A percentile compares a stretch with the other conserved stretches of the same genome.
These are phyloP conservation scores for Spodoptera picta DNA, from an alignment of 2,888 invertebrate genomes.

Conservation along the genomic window DNA sequence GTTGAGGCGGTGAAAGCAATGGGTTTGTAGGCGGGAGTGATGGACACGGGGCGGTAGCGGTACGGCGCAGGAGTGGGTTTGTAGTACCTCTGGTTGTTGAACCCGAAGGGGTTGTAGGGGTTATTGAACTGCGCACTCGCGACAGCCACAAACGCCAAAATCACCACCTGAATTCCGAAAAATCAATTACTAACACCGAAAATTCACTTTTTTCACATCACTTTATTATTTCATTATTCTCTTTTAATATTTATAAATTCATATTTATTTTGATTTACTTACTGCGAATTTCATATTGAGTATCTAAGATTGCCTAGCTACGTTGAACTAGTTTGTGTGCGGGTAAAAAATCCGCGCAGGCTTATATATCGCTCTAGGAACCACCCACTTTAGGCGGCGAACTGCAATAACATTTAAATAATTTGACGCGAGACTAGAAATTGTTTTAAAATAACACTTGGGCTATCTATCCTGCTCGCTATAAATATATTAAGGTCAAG, in stretches of 20 bases:
- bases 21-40: slow-evolving; percentile 26
- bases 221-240: slow-evolving; percentile 10
- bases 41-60: slow-evolving; percentile 26
- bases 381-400: slow-evolving; percentile 79
- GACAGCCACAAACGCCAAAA: slow-evolving; percentile 71
- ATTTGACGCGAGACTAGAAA: slow-evolving; percentile 71
- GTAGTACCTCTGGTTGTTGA: slow-evolving; percentile 32
- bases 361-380: slow-evolving; percentile 80
- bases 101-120: slow-evolving; percentile 38
- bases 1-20: slow-evolving; percentile 32
- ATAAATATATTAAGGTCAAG: slow-evolving; percentile 57
- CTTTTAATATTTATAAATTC: slow-evolving; percentile 26
- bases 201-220: slow-evolving; percentile 31
- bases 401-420: slow-evolving; percentile 84
- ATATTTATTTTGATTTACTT: slow-evolving; percentile 62
- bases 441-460: slow-evolving; percentile 68
- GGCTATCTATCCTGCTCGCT: slow-evolving; percentile 56
- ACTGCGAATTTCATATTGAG: slow-evolving; percentile 79
- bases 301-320: slow-evolving; percentile 70
- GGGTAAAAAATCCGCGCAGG: slow-evolving; percentile 78
- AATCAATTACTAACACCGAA: slow-evolving; percentile 24
- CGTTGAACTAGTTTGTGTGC: slow-evolving; percentile 84
- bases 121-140: slow-evolving; percentile 65
- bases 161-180: slow-evolving; percentile 63
- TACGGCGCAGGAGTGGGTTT: slow-evolving; percentile 41